Evolutionary conservation across 2,797 vertebrate species (phyloP).

Genomic region (Selene dorsalis): DNA sequence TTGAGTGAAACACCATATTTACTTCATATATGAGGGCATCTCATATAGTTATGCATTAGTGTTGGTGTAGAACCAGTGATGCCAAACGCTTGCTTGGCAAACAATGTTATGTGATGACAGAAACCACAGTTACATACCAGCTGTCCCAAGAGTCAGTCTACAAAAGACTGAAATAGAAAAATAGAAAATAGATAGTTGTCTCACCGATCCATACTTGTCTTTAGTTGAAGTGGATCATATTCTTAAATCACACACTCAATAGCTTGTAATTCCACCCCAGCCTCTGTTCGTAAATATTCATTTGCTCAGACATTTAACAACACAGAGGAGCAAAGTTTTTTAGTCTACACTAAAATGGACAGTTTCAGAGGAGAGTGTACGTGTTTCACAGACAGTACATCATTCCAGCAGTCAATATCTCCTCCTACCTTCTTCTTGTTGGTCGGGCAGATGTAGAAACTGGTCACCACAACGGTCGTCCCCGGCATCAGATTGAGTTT

Average conservation of each 20-base stretch:
- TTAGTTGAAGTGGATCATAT: neutral
- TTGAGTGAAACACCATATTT: too few relatives aligned
- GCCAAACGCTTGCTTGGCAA: too few relatives aligned
- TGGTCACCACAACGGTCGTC: constrained; percentile 92
- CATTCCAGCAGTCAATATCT: neutral
- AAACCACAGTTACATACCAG: neutral
- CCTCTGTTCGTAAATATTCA: constrained; percentile 29
- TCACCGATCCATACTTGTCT: neutral
- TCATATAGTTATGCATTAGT: too few relatives aligned
- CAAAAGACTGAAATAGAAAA: too few relatives aligned
- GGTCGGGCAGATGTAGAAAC: constrained; percentile 96
- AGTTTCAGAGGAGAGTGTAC: neutral
- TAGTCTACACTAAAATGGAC: neutral
- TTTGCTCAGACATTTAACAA: constrained; percentile 28
- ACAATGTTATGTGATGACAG: too few relatives aligned
- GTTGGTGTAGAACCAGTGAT: too few relatives aligned
- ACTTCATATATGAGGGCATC: too few relatives aligned
- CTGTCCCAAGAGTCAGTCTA: too few relatives aligned
- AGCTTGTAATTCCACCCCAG: constrained; percentile 1
- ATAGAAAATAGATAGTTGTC: neutral
- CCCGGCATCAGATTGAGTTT: constrained; percentile 96
- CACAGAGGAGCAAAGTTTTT: constrained; percentile 10
- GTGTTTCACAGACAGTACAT: neutral
- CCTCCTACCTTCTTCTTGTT: constrained; percentile 96
- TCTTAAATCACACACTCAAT: constrained; percentile 20